phyloP scores from a whole-genome alignment of 2,797 vertebrate genomes.

The Cirrhinus mrigala region DNA sequence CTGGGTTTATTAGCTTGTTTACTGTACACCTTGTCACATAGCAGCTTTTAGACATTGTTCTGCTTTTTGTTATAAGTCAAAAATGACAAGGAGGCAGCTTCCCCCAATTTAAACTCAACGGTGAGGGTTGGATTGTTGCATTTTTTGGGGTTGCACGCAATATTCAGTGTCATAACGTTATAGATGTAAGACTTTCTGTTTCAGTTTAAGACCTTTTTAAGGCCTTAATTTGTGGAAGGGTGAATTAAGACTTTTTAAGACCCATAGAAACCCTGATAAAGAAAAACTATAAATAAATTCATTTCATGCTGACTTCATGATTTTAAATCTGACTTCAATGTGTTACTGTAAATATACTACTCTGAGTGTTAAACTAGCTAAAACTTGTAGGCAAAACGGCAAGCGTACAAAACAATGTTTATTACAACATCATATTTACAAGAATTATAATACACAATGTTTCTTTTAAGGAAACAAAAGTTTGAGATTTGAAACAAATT shows the following conservation, averaged over 20 bases:
- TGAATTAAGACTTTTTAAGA: neutral
- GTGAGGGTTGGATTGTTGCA: too few species aligned
- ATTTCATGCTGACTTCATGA: neutral
- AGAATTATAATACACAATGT: constrained; percentile 19
- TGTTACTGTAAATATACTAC: neutral
- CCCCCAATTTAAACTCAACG: too few species aligned
- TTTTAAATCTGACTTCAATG: neutral
- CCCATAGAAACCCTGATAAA: neutral
- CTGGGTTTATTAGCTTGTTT: too few species aligned
- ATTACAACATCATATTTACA: constrained; percentile 37
- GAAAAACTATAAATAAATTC: neutral
- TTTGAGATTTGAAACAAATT: neutral
- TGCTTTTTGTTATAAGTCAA: too few species aligned
- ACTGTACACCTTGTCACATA: too few species aligned
- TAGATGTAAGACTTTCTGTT: neutral
- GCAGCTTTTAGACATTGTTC: too few species aligned
- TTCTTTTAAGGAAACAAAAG: constrained; percentile 1
- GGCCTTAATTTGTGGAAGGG: neutral
- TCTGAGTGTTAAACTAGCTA: neutral
- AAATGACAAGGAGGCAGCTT: too few species aligned
- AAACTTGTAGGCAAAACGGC: neutral
- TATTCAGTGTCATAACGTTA: neutral
- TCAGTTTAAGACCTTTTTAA: neutral
- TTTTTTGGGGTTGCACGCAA: neutral
- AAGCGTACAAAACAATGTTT: constrained; percentile 32